Base-by-base conservation (phyloP, 1,140 invertebrate genomes). In the Cryptotermes secundus region DNA sequence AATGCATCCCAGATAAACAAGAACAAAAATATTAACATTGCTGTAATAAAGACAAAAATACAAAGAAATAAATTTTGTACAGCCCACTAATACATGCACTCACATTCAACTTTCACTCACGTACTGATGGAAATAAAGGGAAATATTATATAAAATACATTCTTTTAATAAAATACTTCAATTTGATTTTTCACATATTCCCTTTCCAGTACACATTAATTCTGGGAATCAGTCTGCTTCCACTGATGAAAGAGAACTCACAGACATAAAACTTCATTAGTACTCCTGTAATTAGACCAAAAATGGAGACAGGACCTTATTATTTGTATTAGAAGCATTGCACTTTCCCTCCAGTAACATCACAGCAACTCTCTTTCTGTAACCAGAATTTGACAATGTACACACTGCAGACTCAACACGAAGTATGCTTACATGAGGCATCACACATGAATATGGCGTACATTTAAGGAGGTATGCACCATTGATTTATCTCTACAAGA, bases 341-440 rank as follows among this genome's bases (percentile, higher is more conserved):
- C 59, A 72, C 59, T 72, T 72, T 72, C 59, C 59, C 59, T 72
- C 59, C n/a, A 72, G 14, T 72, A 72, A 72, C 59, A 72, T 72
- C 59, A 72, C 59, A 72, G 59, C 26, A 72, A 72, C 14, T 72
- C 26, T 72, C 26, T 72, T 72, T n/a, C n/a, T 72, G 26, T 2
- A 72, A 72, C 59, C 59, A 72, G 59, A 72, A 72, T n/a, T 59
- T 59, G 53, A 59, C 53, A 59, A 59, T 72, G n/a, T 72, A 72
- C 59, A 72, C n/a, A 72, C 3, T 72, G 59, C 59, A 72, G 59
- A 72, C 59, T 72, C 59, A 72, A 72, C 59, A 72, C n/a, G n/a
- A 72, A 72, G 59, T 72, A 72, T 72, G 59, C n/a, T 72, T 72
- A 72, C 59, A 72, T 31, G 59, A 72, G 59, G 59, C 59, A 72